These are phyloP conservation scores for Schlechtendalia chinensis DNA, from an alignment of 1,140 invertebrate genomes.

Conservation along the genomic window DNA sequence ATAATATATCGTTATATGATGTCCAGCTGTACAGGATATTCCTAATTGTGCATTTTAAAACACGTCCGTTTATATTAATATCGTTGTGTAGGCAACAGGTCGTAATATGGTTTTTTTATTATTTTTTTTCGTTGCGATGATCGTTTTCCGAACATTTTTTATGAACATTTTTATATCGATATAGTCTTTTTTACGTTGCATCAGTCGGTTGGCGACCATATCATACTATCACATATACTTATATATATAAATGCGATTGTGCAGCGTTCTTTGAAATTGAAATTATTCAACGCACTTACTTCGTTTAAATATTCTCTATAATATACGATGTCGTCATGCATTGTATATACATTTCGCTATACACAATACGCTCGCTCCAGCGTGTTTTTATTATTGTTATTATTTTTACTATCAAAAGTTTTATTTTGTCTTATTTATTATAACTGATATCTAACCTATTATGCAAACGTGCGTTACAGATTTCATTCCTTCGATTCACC, in stretches of 20 bases:
- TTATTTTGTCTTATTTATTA: slow-evolving; percentile 5
- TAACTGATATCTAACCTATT: not conserved
- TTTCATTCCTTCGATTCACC: not conserved
- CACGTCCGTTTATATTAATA: not conserved
- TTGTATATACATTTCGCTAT: too few species aligned
- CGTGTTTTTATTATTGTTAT: too few species aligned
- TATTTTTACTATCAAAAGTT: not conserved
- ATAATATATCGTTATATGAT: not conserved
- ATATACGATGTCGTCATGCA: too few species aligned
- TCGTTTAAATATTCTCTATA: too few species aligned
- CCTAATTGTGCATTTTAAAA: not conserved
- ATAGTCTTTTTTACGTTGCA: not conserved
- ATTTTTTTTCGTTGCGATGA: not conserved
- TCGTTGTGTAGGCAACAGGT: not conserved
- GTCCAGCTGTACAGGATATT: not conserved
- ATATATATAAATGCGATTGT: too few species aligned
- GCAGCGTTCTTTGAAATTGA: too few species aligned
- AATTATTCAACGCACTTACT: too few species aligned
- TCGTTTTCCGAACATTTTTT: not conserved
- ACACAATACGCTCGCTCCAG: too few species aligned
- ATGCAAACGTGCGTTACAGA: not conserved
- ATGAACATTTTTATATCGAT: not conserved
- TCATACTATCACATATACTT: too few species aligned
- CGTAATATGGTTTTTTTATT: not conserved
- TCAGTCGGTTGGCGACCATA: too few species aligned